Base-by-base conservation (phyloP, 30 jellyfish, hydroid and myxozoan species). In the Catostylus mosaicus region DNA sequence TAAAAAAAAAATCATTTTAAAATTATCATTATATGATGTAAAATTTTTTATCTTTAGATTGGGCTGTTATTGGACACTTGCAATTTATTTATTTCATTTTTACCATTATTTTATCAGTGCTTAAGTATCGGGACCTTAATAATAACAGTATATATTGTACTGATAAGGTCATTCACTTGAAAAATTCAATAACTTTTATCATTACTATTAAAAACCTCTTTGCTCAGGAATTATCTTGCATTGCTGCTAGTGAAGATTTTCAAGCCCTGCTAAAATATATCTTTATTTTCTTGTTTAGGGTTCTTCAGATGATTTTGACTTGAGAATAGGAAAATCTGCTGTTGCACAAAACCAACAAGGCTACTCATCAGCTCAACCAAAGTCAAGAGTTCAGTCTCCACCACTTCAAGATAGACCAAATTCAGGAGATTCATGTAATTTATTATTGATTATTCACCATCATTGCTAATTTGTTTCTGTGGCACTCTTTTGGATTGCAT, bases 401-500 rank as follows among this genome's bases (percentile, higher is more conserved):
- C 80, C 79, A 16, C 36, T 40, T 30, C 36, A 57, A 0, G 84
- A 68, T 26, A 82, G 92, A 45, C 92, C 92, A 10, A 20, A 78
- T 0, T 82, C 92, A 18, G 92, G 92, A 32, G 86, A 82, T 50
- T 82, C 92, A 10, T 82, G 92, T 82, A 57, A 64, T 37, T 71
- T 60, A 1, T 38, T 1, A 32, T 67, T 3, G 8, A 64, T 31
- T 32, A 38, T 64, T 64, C 24, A n/a, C n/a, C n/a, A n/a, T n/a
- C n/a, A n/a, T n/a, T n/a, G n/a, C n/a, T n/a, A n/a, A n/a, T n/a
- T n/a, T n/a, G n/a, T n/a, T n/a, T n/a, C n/a, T n/a, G n/a, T n/a
- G n/a, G n/a, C n/a, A n/a, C n/a, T n/a, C n/a, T n/a, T n/a, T n/a
- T n/a, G n/a, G n/a, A n/a, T n/a, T n/a, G n/a, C n/a, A n/a, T n/a